Base-by-base conservation (phyloP, 1,140 invertebrate species). In the Lutraria rhynchaena region DNA sequence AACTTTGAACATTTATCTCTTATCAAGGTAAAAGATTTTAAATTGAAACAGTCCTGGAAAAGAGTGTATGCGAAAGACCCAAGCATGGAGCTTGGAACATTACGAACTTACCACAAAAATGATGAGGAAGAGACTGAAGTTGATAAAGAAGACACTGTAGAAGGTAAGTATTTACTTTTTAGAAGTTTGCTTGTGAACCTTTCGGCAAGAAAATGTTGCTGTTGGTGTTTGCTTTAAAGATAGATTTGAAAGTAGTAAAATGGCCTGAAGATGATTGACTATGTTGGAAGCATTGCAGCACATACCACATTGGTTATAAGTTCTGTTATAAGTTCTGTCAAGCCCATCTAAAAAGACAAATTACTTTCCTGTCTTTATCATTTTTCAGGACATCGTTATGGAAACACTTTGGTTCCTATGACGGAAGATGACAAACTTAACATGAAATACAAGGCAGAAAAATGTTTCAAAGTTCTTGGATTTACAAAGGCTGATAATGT, bases 391-490 rank as follows among this genome's bases (percentile, higher is more conserved):
- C 93, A 92, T 88, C 88, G 89, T 75, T 94, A 94, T 89, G 94
- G 94, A 3, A 93, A 92, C 49, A 93, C 92, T 27, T 83, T 93
- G 27, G 93, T 94, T 7, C 93, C 93, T 3, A 93, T 94, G 86
- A 88, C 90, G 57, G 91, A 87, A 41, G 93, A 93, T 80, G 92
- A 93, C 82, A 91, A 92, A 77, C 87, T 85, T 19, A 91, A 91
- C 77, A 93, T 94, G 93, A 92, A 92, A 76, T 93, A 93, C 81
- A 87, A 91, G 71, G 90, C 92, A 41, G 92, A 90, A 31, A 93
- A 93, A 85, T 93, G 93, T 70, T 89, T 94, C 65, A 93, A 91
- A 74, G 89, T 94, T 51, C 81, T 94, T 24, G 93, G 93, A 17
- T 94, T 94, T 84, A 93, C 93, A 5, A 91, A 92, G 71, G 76